Conservation (phyloP, 2,113 vertebrate genomes). For the Oxyruncus cristatus region DNA sequence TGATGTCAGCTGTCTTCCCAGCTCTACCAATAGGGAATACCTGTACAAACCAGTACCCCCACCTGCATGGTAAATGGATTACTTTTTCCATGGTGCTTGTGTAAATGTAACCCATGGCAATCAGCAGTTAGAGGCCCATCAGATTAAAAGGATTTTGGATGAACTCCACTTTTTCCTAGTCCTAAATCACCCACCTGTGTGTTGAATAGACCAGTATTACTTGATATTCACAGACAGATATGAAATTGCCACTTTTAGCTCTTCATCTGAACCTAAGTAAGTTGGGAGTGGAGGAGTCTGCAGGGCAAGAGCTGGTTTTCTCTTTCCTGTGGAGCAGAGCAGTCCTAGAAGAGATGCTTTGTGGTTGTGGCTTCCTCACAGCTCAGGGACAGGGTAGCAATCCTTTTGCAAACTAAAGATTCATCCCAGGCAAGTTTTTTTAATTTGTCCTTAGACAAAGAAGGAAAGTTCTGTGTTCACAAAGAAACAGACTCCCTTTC, state of each 20-base stretch:
- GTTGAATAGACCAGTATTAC: background rate
- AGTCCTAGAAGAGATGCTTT: background rate
- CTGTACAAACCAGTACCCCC: background rate
- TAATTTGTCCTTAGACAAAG: background rate
- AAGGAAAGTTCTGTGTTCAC: background rate
- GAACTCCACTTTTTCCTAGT: background rate
- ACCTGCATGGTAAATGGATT: background rate
- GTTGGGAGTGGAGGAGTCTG: background rate
- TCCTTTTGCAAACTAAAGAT: background rate
- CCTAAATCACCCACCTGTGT: background rate
- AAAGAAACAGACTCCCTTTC: background rate
- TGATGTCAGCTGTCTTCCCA: background rate
- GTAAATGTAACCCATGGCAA: accelerated
- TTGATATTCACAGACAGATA: background rate
- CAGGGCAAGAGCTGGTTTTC: background rate
- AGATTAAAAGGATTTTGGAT: background rate
- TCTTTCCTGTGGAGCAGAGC: background rate
- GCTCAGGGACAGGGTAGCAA: background rate
- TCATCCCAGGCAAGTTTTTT: background rate
- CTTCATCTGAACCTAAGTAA: background rate
- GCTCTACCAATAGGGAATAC: background rate
- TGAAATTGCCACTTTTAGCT: background rate
- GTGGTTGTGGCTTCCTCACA: background rate
- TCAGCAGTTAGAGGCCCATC: background rate
- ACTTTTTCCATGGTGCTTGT: background rate